Percentiles rank a stretch among this genome's conserved stretches.
phyloP scores from a whole-genome alignment of 2,888 invertebrate genomes.

The Spatulosminthurus flaviceps region DNA sequence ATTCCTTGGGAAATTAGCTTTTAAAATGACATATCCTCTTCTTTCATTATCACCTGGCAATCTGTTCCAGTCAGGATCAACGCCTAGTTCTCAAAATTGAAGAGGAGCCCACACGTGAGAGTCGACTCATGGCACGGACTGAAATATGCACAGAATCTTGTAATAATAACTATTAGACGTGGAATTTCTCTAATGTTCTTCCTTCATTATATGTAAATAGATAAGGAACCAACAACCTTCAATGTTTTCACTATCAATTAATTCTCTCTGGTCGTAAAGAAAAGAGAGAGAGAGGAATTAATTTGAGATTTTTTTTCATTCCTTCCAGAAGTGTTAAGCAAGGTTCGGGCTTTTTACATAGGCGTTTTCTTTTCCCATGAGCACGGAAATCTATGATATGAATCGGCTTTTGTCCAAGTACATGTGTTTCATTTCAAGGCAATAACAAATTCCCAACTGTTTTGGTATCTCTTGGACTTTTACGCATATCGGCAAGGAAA shows the following conservation, averaged over 20 bases:
- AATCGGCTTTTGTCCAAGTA: conserved; percentile 1
- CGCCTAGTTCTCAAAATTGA: background rate
- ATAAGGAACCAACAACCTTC: background rate
- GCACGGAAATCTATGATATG: background rate
- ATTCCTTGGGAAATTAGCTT: conserved; percentile 19
- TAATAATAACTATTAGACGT: too few species aligned
- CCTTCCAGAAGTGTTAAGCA: background rate
- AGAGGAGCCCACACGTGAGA: background rate
- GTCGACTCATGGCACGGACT: background rate
- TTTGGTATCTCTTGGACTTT: background rate
- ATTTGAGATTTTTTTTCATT: background rate
- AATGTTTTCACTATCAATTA: background rate
- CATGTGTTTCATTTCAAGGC: background rate
- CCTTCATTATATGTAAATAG: too few species aligned
- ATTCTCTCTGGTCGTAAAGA: background rate
- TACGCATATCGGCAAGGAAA: background rate
- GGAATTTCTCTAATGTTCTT: background rate
- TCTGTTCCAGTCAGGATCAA: conserved; percentile 16
- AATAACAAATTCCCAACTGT: background rate
- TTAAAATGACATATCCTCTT: conserved; percentile 24
- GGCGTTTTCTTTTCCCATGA: too few species aligned
- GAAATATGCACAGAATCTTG: too few species aligned
- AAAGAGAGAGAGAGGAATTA: background rate
- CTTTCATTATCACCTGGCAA: background rate
- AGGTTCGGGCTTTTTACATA: background rate